These are phyloP conservation scores for Cryptoblepharus egeriae DNA, from an alignment of 2,797 vertebrate genomes.

Conservation along the genomic window DNA sequence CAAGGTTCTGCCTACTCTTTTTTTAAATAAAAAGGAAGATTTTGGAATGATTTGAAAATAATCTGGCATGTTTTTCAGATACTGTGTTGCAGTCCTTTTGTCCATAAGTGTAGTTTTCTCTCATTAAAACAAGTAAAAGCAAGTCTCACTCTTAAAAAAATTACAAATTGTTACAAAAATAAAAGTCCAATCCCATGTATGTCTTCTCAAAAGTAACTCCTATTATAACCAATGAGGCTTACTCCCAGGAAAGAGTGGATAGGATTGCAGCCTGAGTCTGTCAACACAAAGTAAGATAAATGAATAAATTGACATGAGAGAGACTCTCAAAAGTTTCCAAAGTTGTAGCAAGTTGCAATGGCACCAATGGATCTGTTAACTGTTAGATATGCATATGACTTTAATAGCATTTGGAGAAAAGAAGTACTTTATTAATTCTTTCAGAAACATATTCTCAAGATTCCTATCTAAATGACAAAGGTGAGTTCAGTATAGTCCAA, in stretches of 20 bases:
- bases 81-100: neutral
- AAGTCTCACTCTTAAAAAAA: neutral
- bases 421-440: neutral
- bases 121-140: conserved; percentile 22
- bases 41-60: neutral
- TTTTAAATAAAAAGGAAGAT: neutral
- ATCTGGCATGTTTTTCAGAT: neutral
- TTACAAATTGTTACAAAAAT: neutral
- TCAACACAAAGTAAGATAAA: neutral
- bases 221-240: no score
- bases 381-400: neutral
- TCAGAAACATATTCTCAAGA: neutral
- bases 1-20: neutral
- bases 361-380: neutral
- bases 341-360: neutral
- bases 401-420: neutral
- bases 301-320: neutral
- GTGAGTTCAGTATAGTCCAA: neutral
- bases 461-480: neutral
- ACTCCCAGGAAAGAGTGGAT: no score
- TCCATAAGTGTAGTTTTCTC: neutral
- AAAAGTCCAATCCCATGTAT: no score
- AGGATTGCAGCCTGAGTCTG: no score
- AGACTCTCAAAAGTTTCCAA: neutral
- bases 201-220: no score